These are phyloP conservation scores for Leontopithecus rosalia DNA, from an alignment of 2,797 vertebrate genomes.

Conservation along the genomic window DNA sequence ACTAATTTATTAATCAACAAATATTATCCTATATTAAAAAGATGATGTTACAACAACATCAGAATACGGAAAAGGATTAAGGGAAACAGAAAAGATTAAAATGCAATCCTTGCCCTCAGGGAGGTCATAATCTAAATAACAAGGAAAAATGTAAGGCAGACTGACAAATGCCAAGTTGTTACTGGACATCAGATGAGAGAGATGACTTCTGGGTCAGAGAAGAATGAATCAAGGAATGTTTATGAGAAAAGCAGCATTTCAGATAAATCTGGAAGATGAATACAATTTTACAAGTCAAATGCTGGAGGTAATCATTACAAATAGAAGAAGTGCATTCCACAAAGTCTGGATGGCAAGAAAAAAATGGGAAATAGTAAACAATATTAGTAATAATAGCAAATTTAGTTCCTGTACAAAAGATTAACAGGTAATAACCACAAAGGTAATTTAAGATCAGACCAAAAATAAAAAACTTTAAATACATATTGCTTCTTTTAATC, in stretches of 20 bases:
- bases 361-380: background rate
- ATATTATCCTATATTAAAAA: conserved; percentile 37
- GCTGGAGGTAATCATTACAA: background rate
- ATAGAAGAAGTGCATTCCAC: conserved; percentile 17
- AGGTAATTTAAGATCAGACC: conserved; percentile 26
- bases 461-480: conserved; percentile 54
- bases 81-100: conserved; percentile 49
- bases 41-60: background rate
- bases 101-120: background rate
- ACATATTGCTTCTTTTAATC: conserved; percentile 25
- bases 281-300: conserved; percentile 40
- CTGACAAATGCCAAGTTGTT: background rate
- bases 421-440: background rate
- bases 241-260: background rate
- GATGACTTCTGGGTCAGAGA: conserved; percentile 23
- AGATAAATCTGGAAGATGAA: conserved; percentile 16
- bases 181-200: background rate
- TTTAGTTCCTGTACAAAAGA: conserved; percentile 31
- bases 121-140: conserved; percentile 38
- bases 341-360: conserved; percentile 9
- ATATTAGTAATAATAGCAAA: background rate
- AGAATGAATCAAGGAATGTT: background rate
- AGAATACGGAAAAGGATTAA: background rate
- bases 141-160: conserved; percentile 46
- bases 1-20: conserved; percentile 50